A percentile compares a stretch with the other conserved stretches of the same genome.
Conservation (phyloP, 2,888 invertebrate genomes). For the Gisinianus flammeolus region DNA sequence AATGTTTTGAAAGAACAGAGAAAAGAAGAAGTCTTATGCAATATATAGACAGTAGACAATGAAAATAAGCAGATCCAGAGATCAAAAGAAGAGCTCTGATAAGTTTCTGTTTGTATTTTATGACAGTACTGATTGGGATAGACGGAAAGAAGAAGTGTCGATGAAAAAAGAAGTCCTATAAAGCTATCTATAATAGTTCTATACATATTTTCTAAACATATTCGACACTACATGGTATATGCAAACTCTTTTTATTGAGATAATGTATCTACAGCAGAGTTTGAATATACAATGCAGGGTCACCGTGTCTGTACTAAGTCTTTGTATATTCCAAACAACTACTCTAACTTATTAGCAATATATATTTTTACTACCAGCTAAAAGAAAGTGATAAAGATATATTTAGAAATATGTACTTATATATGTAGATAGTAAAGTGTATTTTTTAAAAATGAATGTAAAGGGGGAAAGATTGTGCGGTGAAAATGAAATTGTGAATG, state of each 20-base stretch:
- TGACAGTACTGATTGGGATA: not conserved
- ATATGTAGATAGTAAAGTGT: not conserved
- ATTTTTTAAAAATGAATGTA: not conserved
- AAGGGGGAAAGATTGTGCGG: not conserved
- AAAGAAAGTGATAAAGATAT: too few species aligned
- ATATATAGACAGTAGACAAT: constrained; percentile 15
- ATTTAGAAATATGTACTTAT: not conserved
- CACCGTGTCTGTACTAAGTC: too few species aligned
- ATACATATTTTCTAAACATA: not conserved
- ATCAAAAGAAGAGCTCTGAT: constrained; percentile 3
- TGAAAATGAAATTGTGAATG: constrained; percentile 5
- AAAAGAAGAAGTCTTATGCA: constrained; percentile 42
- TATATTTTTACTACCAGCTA: not conserved
- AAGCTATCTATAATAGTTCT: too few species aligned
- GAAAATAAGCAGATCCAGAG: constrained; percentile 30
- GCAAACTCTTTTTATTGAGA: not conserved
- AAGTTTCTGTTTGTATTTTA: not conserved
- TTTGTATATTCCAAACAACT: too few species aligned
- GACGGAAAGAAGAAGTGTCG: constrained; percentile 12
- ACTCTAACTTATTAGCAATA: too few species aligned
- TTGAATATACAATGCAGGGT: too few species aligned
- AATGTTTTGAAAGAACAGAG: constrained; percentile 41
- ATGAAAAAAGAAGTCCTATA: not conserved
- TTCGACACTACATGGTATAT: not conserved
- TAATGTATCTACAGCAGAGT: too few species aligned